Conservation (phyloP, 2,888 invertebrate species). For the Erebia aethiops region DNA sequence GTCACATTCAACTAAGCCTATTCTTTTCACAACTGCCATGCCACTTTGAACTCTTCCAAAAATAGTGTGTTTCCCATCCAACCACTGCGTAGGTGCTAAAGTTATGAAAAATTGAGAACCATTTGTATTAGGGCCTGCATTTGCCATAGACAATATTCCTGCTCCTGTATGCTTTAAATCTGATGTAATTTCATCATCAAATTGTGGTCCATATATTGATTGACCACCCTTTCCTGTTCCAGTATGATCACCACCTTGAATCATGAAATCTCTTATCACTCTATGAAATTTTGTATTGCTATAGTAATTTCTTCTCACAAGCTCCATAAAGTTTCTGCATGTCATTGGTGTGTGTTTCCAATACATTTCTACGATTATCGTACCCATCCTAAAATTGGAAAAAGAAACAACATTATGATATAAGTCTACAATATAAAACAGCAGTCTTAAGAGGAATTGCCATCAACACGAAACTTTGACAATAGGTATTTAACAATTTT, state of each 20-base stretch:
- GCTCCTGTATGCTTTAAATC: slow-evolving; percentile 97
- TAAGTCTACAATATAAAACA: no score
- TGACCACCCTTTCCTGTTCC: slow-evolving; percentile 98
- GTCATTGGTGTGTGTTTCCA: slow-evolving; percentile 99
- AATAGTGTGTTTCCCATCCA: slow-evolving; percentile 98
- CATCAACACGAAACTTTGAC: no score
- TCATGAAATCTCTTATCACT: slow-evolving; percentile 96
- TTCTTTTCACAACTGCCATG: slow-evolving; percentile 95
- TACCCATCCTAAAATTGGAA: slow-evolving; percentile 91
- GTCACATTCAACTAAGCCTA: slow-evolving; percentile 97
- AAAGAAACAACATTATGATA: neutral
- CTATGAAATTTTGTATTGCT: slow-evolving; percentile 98
- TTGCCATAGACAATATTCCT: slow-evolving; percentile 98
- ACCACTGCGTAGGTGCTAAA: slow-evolving; percentile 97
- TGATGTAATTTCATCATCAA: slow-evolving; percentile 97
- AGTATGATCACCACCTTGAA: slow-evolving; percentile 98
- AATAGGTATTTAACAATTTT: no score
- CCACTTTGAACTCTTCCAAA: slow-evolving; percentile 95
- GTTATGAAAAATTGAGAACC: slow-evolving; percentile 99
- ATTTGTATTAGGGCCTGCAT: slow-evolving; percentile 97
- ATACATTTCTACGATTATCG: slow-evolving; percentile 95
- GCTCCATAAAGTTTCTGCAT: slow-evolving; percentile 98
- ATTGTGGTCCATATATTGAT: slow-evolving; percentile 97
- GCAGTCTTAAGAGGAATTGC: no score
- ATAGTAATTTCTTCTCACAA: slow-evolving; percentile 96